Base-by-base conservation (phyloP, 2,797 vertebrate species). In the Melopsittacus undulatus region DNA sequence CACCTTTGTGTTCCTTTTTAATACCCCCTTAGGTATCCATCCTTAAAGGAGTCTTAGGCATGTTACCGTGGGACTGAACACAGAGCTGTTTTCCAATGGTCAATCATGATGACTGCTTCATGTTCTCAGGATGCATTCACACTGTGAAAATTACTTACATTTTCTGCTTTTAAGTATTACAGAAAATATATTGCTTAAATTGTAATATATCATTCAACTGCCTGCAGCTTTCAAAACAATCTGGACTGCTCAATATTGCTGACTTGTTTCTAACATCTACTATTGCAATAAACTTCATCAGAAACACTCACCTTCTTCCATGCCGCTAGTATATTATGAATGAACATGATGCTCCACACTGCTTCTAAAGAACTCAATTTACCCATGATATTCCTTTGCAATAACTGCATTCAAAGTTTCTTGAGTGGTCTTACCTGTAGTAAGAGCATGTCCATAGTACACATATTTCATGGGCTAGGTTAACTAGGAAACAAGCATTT, bases 171-270 rank as follows among this genome's bases (percentile, higher is more conserved):
- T 61, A 76, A 63, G 45, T 7, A 23, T 66, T 91, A 67, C 0
- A 83, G 38, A 91, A 81, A 89, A 93, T 24, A 74, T 5, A 91
- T 14, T 27, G 48, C 43, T 80, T 84, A 26, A 56, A 85, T 49
- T 68, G 40, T 29, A 59, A 82, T 22, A 4, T 4, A 77, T 64
- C 7, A 18, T 67, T 82, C n/a, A 67, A 56, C 26, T 21, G 17
- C 45, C 67, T 67, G 63, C 70, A 86, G 77, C 69, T 74, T 74
- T 56, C 89, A 73, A 70, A 92, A 82, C 4, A 8, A 81, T 64
- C 43, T 48, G 23, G 59, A 77, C 43, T 38, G 42, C 52, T 93
- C 61, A 57, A 62, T 49, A 73, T 45, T 54, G 64, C 69, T 67
- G 51, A 84, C 46, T 38, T 59, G 26, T 73, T 88, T 51, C 46